These are phyloP conservation scores for Halocynthia roretzi DNA, from an alignment of 23 tunicate species.

Conservation along the genomic window DNA sequence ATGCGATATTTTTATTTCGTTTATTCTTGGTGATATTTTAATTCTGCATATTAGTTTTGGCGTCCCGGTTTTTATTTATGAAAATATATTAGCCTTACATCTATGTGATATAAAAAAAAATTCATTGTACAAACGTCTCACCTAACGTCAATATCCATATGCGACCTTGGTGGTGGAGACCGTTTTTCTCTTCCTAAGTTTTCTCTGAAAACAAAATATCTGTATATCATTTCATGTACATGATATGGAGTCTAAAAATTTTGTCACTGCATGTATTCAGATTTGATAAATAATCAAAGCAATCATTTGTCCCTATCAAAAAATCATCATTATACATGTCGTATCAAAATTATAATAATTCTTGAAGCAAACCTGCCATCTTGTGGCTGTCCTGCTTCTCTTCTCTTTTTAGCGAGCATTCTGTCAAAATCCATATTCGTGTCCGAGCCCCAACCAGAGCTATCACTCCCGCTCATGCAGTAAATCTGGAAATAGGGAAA, in stretches of 20 bases:
- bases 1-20: too few species aligned
- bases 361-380: neutral
- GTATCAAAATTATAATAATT: neutral
- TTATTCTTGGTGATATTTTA: too few species aligned
- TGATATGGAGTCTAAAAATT: too few species aligned
- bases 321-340: too few species aligned
- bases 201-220: conserved; percentile 1
- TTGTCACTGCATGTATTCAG: too few species aligned
- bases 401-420: conserved; percentile 67
- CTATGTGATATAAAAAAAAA: neutral
- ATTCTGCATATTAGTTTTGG: neutral
- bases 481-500: conserved; percentile 38
- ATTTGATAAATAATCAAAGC: too few species aligned
- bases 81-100: neutral
- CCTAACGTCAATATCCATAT: conserved; percentile 1
- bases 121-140: neutral
- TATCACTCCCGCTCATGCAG: conserved; percentile 79
- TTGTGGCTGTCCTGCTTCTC: conserved; percentile 37
- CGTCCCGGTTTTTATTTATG: neutral
- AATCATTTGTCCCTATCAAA: too few species aligned
- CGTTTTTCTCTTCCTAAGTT: neutral
- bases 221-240: neutral
- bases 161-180: neutral
- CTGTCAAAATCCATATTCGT: conserved; percentile 57
- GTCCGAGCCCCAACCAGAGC: conserved; percentile 92